These are phyloP conservation scores for Microtus oregoni DNA, from an alignment of 2,113 vertebrate species.

Conservation along the genomic window DNA sequence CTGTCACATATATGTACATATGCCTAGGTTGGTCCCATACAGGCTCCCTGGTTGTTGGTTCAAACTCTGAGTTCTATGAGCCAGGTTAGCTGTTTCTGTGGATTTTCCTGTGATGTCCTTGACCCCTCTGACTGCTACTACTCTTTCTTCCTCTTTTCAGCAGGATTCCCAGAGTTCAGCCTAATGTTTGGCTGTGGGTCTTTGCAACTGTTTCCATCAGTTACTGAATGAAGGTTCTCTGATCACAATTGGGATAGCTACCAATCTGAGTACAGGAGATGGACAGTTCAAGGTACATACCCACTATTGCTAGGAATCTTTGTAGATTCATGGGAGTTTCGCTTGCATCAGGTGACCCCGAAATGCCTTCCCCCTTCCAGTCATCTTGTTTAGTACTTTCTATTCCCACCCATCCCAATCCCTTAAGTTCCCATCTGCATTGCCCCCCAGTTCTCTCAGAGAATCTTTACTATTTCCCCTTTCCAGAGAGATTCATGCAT, in stretches of 20 bases:
- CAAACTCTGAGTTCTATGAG: background rate
- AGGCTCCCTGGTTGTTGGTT: background rate
- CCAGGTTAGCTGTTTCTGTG: background rate
- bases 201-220: background rate
- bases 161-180: background rate
- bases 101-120: background rate
- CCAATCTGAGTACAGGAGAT: background rate
- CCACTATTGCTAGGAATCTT: background rate
- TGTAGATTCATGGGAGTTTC: background rate
- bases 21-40: background rate
- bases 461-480: background rate
- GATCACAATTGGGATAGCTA: background rate
- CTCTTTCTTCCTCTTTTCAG: background rate
- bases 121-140: background rate
- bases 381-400: background rate
- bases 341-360: no score
- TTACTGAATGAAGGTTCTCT: background rate
- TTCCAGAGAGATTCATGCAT: background rate
- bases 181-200: background rate
- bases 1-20: no score
- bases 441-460: background rate
- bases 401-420: background rate
- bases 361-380: no score
- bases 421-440: background rate
- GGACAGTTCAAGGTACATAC: background rate